Conservation (phyloP, 2,113 vertebrate genomes). For the Microcebus jonahi region DNA sequence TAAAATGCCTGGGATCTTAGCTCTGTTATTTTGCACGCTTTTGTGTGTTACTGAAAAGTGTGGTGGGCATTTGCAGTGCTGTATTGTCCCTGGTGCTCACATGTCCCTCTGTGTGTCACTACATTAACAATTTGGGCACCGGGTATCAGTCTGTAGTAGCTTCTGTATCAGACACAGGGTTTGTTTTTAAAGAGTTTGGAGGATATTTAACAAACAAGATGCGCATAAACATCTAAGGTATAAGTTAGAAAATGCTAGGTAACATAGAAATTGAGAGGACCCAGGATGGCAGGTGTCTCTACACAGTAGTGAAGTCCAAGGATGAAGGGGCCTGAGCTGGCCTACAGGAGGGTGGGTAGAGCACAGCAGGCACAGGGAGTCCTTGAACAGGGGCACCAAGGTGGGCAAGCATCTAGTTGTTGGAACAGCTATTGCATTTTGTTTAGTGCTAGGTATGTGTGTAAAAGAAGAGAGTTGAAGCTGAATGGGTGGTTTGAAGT, state of each 20-base stretch:
- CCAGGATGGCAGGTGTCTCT: neutral
- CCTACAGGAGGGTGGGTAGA: neutral
- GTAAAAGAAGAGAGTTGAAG: neutral
- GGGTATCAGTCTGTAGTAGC: neutral
- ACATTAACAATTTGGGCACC: neutral
- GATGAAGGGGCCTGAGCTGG: neutral
- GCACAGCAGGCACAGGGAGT: neutral
- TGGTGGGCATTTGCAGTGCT: neutral
- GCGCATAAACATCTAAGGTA: neutral
- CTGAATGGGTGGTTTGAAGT: neutral
- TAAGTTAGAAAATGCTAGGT: neutral
- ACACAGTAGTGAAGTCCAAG: neutral
- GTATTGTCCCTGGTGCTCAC: neutral
- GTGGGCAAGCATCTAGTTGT: neutral
- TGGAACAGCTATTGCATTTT: neutral
- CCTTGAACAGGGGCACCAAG: neutral
- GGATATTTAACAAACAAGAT: neutral
- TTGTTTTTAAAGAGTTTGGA: neutral
- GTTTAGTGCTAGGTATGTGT: neutral
- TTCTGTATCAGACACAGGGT: neutral
- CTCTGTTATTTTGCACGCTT: neutral
- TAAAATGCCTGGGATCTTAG: neutral
- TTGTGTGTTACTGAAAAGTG: neutral
- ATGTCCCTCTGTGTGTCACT: neutral
- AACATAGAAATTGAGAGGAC: neutral